Evolutionary conservation across 2,113 vertebrate species (phyloP).

Genomic region (Oreocharis arfaki): DNA sequence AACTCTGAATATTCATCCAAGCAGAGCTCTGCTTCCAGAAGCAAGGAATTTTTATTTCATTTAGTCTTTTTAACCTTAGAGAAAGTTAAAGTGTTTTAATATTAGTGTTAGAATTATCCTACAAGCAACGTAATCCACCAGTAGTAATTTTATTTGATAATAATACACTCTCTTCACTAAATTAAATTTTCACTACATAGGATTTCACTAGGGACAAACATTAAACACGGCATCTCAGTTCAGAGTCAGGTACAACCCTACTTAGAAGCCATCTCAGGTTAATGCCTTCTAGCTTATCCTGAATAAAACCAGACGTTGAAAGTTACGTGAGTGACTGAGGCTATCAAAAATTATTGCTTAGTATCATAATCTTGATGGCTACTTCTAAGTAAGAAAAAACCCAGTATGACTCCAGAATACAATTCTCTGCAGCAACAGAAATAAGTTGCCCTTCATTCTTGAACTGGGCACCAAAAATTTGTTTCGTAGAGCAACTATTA

Average conservation of each 20-base stretch:
- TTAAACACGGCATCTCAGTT: background rate
- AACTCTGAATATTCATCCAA: background rate
- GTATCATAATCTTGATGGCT: background rate
- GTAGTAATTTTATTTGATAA: background rate
- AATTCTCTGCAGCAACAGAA: background rate
- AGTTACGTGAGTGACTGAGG: background rate
- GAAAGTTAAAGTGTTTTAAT: background rate
- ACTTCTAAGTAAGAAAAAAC: background rate
- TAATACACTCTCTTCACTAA: background rate
- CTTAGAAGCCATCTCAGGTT: background rate
- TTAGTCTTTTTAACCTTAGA: background rate
- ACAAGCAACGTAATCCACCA: background rate
- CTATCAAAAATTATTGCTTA: background rate
- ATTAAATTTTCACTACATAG: background rate
- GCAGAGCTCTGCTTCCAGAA: background rate
- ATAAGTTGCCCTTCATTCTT: background rate
- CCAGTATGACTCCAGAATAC: background rate
- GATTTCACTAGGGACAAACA: background rate
- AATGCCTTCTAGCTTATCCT: background rate
- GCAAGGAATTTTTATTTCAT: background rate
- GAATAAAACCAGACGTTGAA: background rate
- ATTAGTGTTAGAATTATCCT: background rate
- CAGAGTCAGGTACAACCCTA: background rate
- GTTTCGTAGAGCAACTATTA: background rate
- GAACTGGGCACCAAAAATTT: background rate